Base-by-base conservation (phyloP, 2,888 invertebrate species). In the Cacoxenus indagator region DNA sequence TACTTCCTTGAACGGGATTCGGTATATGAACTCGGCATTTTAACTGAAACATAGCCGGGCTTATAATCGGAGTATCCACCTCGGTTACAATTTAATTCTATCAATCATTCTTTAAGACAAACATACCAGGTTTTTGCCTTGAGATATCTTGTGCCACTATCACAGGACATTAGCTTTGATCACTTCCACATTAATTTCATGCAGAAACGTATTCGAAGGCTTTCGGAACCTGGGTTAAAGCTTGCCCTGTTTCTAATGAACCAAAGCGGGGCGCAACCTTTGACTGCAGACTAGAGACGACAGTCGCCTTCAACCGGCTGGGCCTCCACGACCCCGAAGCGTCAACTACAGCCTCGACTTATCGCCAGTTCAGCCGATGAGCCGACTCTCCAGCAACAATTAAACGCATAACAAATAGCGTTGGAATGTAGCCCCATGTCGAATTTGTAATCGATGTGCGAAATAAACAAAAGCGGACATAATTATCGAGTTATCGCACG, bases 401-500 rank as follows among this genome's bases (percentile, higher is more conserved):
- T 43, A 61, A 51, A 62, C 48, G 61, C 67, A 54, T 64, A 67
- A 72, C 72, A 73, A 67, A 70, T 75, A 71, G 70, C 70, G 65
- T 67, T 73, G 73, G 77, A 71, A 57, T 65, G 46, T 67, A 75
- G 70, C 74, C 74, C 80, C 65, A 74, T 76, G 73, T 75, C 82
- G 84, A 82, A 84, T 84, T 84, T 85, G 86, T 87, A 87, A 87
- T 87, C 86, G 85, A 87, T 87, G 86, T 86, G 84, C 78, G 85
- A 85, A 87, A 87, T 88, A 88, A 87, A 87, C 85, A 86, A 86
- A 86, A 87, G 84, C 86, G 87, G 86, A 87, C 87, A 87, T 88
- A 88, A 88, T 88, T 88, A 87, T 87, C 88, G 84, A 87, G 88
- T 88, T 88, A 88, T 88, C 87, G 86, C 85, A 85, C 85, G 76